Evolutionary conservation across 2,113 vertebrate genomes (phyloP), one percentile per base, ranked within the genome.

Genomic region (Todiramphus saurophagus): DNA sequence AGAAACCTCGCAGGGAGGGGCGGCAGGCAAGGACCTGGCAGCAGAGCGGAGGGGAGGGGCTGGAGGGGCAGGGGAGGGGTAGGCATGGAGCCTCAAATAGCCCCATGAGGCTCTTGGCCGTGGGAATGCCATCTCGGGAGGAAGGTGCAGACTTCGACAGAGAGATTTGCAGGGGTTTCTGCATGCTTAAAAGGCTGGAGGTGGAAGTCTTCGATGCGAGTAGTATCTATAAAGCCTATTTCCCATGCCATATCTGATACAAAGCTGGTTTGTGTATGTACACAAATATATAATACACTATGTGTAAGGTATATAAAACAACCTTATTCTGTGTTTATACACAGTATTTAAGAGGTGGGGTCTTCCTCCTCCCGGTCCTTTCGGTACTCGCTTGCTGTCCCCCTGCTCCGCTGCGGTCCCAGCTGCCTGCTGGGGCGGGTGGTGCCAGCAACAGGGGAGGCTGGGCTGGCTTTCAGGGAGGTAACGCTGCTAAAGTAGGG

Each of bases 1-100:
- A 83, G 76, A 93, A 94, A 75, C 76, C 95, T 79, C 90, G 83
- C 66, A 20, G 89, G 67, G 87, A 82, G 93, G 87, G 84, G 83
- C 72, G 67, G 78, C 76, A 16, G 79, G 72, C 74, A 16, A 78
- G 77, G 67, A 81, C 28, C 68, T 19, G 75, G 77, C 92, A 78
- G 85, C 62, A 31, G 25, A 46, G 63, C 30, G 56, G 59, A 50
- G 53, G 73, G 74, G 83, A 62, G 92, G 87, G 89, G 62, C 73
- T 37, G 56, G 55, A 50, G 53, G 77, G 41, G 14, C 43, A 11
- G 66, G 51, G 51, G 48, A 8, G 75, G 92, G 44, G 39, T 10
- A 59, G 87, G 35, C n/a, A 1, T 4, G 17, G 20, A 41, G 43
- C 31, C 23, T 11, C 33, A 5, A 1, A 5, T 23, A 31, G 39